Evolutionary conservation across 1,140 invertebrate species (phyloP).

Genomic region (Sminthurinus signatus): DNA sequence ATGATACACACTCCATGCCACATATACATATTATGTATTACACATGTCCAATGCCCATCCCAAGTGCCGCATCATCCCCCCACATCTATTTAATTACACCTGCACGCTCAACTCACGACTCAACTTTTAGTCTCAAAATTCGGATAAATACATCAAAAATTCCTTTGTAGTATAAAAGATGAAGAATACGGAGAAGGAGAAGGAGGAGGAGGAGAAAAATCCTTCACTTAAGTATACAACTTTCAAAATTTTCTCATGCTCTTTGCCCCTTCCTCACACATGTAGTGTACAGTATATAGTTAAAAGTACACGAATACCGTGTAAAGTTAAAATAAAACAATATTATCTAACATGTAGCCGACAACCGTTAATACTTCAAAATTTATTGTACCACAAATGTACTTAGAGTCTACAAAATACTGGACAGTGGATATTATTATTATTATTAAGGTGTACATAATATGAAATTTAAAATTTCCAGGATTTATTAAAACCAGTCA

Average conservation of each 20-base stretch:
- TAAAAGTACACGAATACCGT: too few species aligned
- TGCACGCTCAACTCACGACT: conserved; percentile 11
- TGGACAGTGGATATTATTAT: too few species aligned
- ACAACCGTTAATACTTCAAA: too few species aligned
- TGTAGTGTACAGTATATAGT: too few species aligned
- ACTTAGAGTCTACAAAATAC: too few species aligned
- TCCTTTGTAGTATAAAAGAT: background rate
- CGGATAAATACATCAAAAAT: conserved; percentile 13
- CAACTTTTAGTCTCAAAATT: background rate
- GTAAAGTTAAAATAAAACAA: too few species aligned
- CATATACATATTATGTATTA: background rate
- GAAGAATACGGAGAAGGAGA: background rate
- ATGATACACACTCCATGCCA: background rate
- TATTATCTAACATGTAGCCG: too few species aligned
- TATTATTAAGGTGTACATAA: too few species aligned
- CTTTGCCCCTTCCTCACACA: background rate
- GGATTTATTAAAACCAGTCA: too few species aligned
- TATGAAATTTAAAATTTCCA: too few species aligned
- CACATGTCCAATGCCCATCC: conserved; percentile 1
- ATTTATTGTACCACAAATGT: too few species aligned
- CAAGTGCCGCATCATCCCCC: conserved; percentile 4
- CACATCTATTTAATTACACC: conserved; percentile 12
- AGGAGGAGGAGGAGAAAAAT: background rate
- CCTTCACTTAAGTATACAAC: background rate
- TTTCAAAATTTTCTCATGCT: background rate